Percentiles rank a stretch among this genome's conserved stretches.
Conservation (phyloP, 2,797 vertebrate species). For the Sus cebifrons region DNA sequence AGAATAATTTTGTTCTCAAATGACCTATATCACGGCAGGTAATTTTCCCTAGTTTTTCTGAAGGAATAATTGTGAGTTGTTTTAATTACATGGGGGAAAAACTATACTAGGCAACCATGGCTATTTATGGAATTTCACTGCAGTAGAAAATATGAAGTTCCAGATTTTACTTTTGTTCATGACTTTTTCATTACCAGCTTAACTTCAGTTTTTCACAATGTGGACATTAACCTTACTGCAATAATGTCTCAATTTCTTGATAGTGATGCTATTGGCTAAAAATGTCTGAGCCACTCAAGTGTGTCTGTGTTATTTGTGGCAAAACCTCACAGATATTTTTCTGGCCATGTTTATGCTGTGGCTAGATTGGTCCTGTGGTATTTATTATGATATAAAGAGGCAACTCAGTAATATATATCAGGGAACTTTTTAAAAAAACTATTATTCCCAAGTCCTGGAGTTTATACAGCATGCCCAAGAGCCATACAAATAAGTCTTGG, state of each 20-base stretch:
- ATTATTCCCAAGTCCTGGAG: not conserved
- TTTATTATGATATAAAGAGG: not conserved
- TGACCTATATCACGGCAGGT: not conserved
- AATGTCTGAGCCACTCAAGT: not conserved
- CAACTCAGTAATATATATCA: not conserved
- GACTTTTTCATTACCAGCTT: not conserved
- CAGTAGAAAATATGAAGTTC: not conserved
- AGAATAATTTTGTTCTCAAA: not conserved
- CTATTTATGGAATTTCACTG: not conserved
- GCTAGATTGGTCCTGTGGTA: not conserved
- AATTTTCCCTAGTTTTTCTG: not conserved
- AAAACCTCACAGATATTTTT: not conserved
- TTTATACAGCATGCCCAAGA: not conserved
- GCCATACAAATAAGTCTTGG: not conserved
- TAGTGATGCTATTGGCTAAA: not conserved
- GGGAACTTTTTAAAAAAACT: fast-evolving
- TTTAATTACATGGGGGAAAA: too few relatives aligned
- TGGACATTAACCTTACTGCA: not conserved
- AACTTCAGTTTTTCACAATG: not conserved
- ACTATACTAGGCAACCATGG: not conserved
- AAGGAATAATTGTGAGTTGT: not conserved
- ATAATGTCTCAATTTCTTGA: not conserved
- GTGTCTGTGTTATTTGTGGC: not conserved
- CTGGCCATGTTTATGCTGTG: not conserved
- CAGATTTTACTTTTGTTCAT: not conserved